Evolutionary conservation across 2,797 vertebrate genomes (phyloP).

Genomic region (Agapornis canus): DNA sequence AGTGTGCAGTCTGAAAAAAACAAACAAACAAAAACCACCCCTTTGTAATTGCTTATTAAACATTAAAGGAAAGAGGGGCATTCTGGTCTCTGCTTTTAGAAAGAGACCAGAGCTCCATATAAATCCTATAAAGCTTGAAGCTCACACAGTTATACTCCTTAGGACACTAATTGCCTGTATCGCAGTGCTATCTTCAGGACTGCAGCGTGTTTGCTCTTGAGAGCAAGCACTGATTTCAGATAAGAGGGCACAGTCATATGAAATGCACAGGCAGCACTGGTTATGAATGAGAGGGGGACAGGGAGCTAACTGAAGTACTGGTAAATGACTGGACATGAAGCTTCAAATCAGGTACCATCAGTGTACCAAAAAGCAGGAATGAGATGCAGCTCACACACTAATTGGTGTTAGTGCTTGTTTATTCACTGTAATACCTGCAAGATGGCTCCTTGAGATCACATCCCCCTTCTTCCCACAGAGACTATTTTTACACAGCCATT

Average conservation of each 20-base stretch:
- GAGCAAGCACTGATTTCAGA: background rate
- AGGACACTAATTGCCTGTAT: background rate
- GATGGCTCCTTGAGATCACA: background rate
- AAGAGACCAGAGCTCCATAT: background rate
- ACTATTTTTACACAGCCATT: background rate
- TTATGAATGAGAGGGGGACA: background rate
- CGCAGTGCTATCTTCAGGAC: background rate
- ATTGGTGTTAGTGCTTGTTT: fast-evolving
- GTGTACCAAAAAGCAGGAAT: fast-evolving
- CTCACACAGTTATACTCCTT: background rate
- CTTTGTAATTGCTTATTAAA: background rate
- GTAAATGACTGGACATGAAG: background rate
- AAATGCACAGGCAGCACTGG: background rate
- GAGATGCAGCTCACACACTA: fast-evolving
- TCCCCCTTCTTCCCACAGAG: background rate
- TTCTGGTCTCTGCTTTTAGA: background rate
- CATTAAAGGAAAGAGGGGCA: background rate
- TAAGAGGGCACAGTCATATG: background rate
- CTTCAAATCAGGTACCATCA: background rate
- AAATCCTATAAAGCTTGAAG: background rate
- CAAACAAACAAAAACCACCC: background rate
- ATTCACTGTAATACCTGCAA: background rate
- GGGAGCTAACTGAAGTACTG: background rate
- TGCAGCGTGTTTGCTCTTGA: background rate
- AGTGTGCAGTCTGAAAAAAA: background rate